A percentile compares a stretch with the other conserved stretches of the same genome.
Evolutionary conservation across 2,888 invertebrate genomes (phyloP).

Genomic region (Amphipyra berbera): DNA sequence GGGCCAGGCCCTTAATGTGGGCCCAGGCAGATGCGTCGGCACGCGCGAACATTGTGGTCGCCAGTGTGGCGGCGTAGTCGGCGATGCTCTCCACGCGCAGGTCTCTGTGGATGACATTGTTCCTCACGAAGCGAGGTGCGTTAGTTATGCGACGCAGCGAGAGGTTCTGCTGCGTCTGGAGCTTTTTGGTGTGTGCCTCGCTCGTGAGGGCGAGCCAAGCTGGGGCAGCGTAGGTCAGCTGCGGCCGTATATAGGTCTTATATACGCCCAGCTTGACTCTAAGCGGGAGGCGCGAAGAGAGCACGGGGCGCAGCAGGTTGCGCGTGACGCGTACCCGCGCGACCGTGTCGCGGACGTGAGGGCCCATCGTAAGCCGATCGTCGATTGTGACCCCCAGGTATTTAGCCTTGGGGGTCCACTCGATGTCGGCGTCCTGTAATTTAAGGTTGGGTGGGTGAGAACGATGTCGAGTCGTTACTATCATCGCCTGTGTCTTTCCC

Average conservation of each 20-base stretch:
- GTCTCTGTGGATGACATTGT: constrained; percentile 19
- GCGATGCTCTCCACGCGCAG: constrained; percentile 10
- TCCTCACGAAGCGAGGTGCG: constrained; percentile 17
- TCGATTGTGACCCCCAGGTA: constrained; percentile 53
- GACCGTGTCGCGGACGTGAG: constrained; percentile 30
- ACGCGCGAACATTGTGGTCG: constrained; percentile 27
- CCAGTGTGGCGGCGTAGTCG: constrained; percentile 17
- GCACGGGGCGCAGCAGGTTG: constrained; percentile 33
- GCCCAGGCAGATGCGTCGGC: constrained; percentile 4
- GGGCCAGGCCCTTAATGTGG: not conserved
- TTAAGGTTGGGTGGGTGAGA: not conserved
- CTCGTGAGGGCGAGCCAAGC: constrained; percentile 24
- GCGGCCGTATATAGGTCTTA: constrained; percentile 44
- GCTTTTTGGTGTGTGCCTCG: not conserved
- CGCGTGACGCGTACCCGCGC: constrained; percentile 16
- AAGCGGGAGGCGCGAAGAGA: constrained; percentile 42
- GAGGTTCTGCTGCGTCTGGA: constrained; percentile 4
- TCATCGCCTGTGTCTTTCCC: constrained; percentile 41
- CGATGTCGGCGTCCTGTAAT: constrained; percentile 19
- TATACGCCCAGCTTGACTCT: constrained; percentile 43
- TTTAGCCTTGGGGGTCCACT: constrained; percentile 25
- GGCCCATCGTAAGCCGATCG: constrained; percentile 36
- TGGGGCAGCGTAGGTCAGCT: constrained; percentile 39
- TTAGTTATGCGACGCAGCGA: constrained; percentile 4
- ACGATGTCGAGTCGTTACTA: not conserved